Evolutionary conservation across 2,888 invertebrate species (phyloP).

Genomic region (Volucella inflata): DNA sequence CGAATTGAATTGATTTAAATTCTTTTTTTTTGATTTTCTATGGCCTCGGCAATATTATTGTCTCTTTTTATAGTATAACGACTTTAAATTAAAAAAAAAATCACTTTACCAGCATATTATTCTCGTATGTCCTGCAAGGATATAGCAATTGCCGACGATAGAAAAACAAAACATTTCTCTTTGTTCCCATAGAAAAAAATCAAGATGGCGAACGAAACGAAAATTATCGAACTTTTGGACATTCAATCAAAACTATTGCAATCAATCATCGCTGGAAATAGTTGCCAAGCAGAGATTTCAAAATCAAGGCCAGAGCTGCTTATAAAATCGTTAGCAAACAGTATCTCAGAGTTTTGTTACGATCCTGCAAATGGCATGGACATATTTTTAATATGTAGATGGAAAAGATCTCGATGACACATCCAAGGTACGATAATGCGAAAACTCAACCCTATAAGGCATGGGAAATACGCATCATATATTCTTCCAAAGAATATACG

Average conservation of each 20-base stretch:
- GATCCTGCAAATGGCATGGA: conserved; percentile 33
- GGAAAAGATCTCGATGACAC: conserved; percentile 31
- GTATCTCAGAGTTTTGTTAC: conserved; percentile 3
- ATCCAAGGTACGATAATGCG: conserved; percentile 40
- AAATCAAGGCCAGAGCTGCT: conserved; percentile 1
- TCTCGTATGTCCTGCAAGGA: too few species aligned
- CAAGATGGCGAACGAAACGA: conserved; percentile 12
- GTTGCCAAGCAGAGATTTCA: neutral
- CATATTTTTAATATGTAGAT: conserved; percentile 28
- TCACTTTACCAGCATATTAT: too few species aligned
- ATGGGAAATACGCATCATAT: conserved; percentile 32
- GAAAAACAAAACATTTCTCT: neutral
- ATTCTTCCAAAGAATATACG: conserved; percentile 32
- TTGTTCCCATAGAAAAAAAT: conserved; percentile 2
- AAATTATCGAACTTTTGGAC: conserved; percentile 37
- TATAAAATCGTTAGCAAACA: conserved; percentile 26
- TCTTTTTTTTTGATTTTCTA: too few species aligned
- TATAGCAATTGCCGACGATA: conserved; percentile 2
- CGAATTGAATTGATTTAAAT: too few species aligned
- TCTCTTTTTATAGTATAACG: too few species aligned
- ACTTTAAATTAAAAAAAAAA: too few species aligned
- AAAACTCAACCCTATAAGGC: conserved; percentile 35
- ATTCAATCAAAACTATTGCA: conserved; percentile 31
- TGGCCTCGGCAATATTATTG: too few species aligned
- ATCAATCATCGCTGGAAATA: neutral